Evolutionary conservation across 2,888 invertebrate genomes (phyloP), one percentile per base, ranked within the genome.

Genomic region (Hypolimnas misippus): DNA sequence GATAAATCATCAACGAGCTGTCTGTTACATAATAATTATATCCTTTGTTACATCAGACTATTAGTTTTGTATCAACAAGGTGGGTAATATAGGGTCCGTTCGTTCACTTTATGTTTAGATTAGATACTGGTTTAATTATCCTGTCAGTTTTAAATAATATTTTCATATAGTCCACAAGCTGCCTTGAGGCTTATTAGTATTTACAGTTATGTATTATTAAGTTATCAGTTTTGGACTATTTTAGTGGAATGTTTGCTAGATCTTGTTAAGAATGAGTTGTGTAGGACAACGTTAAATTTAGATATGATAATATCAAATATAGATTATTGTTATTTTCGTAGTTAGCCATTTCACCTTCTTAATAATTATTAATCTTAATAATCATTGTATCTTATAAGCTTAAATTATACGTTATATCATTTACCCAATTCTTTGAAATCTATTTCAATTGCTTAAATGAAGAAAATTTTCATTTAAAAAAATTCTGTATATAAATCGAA

Each of bases 91-190:
- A 46, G 21, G 5, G 44, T 3, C 19, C 19, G 44, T 46, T 46
- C 44, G 44, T 46, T 46, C 44, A 19, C 44, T 12, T 46, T 19
- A 44, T 33, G 16, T 35, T 33, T 12, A 25, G 33, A 53, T 33
- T 33, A 29, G 40, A 51, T 49, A 62, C 57, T 51, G 59, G 55
- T 59, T 38, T 35, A 55, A 59, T 63, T 63, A 59, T 59, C 51
- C 63, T 63, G 63, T 63, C 63, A 63, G 55, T 56, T 44, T 38
- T 50, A 49, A 38, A 33, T 59, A 50, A 50, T 60, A 54, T 44
- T 31, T 42, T 52, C 58, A 54, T 60, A 35, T 29, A n/a, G 19
- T 53, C 44, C 35, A 53, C 44, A 35, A 44, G 44, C 25, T 25
- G 49, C 29, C 49, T 49, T 49, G 29, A 49, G 49, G 49, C 14